Evolutionary conservation across 1,140 invertebrate genomes (phyloP).

Genomic region (Plodia interpunctella): DNA sequence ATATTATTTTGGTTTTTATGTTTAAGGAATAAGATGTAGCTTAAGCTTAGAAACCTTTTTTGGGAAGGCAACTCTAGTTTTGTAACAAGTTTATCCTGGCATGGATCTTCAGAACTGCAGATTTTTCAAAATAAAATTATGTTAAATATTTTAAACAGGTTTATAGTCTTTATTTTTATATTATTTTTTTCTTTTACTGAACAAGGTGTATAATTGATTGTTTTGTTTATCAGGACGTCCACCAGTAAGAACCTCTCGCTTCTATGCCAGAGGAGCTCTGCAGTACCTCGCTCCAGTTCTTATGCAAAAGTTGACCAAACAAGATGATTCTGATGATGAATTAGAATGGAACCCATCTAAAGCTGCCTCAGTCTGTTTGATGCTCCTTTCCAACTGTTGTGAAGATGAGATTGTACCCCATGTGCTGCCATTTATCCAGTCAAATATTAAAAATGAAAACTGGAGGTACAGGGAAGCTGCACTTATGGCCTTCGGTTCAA

Average conservation of each 20-base stretch:
- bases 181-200: no score
- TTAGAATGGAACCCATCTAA: constrained; percentile 99
- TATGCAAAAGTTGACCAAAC: constrained; percentile 95
- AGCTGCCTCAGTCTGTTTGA: constrained; percentile 99
- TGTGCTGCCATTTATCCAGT: constrained; percentile 97
- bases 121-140: no score
- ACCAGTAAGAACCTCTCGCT: constrained; percentile 92
- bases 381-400: constrained; percentile 97
- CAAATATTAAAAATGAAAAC: constrained; percentile 95
- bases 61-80: no score
- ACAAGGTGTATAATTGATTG: constrained; percentile 6
- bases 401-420: constrained; percentile 97
- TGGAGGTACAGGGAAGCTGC: constrained; percentile 98
- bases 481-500: constrained; percentile 98
- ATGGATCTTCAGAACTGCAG: no score
- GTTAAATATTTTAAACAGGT: no score
- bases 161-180: no score
- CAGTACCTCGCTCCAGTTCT: constrained; percentile 97
- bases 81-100: no score
- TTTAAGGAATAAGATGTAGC: no score
- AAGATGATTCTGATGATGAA: constrained; percentile 96
- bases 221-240: constrained; percentile 81
- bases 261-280: constrained; percentile 97
- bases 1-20: constrained; percentile 5
- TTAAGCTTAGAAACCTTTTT: no score